Percentiles rank a stretch among this genome's conserved stretches.
phyloP scores from a whole-genome alignment of 2,113 vertebrate species.

The Oxyruncus cristatus region DNA sequence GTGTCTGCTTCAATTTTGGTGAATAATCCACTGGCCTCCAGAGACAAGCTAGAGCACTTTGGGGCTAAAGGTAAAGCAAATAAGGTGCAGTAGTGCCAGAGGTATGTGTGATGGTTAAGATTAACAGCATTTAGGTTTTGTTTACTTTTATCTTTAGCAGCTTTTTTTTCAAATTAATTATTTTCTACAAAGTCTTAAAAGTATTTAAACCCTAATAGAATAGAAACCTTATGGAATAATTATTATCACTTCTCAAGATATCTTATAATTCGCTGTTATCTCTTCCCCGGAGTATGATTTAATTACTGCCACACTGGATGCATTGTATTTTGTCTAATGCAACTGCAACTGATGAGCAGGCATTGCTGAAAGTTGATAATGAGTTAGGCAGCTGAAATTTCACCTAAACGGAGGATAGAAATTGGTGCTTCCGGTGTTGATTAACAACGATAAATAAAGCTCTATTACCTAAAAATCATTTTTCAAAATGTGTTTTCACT shows the following conservation, averaged over 20 bases:
- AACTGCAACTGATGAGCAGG: slow-evolving; percentile 30
- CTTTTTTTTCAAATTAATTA: background rate
- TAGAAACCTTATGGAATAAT: slow-evolving; percentile 35
- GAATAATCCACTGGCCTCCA: background rate
- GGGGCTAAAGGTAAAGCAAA: background rate
- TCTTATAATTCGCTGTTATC: slow-evolving; percentile 53
- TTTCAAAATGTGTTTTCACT: slow-evolving; percentile 14
- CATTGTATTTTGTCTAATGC: slow-evolving; percentile 52
- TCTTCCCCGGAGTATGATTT: slow-evolving; percentile 54
- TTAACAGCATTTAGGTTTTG: background rate
- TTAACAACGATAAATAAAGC: slow-evolving; percentile 26
- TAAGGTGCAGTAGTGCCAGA: background rate
- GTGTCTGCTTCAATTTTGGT: background rate
- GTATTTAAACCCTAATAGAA: slow-evolving; percentile 28
- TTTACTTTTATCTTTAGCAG: slow-evolving; percentile 27
- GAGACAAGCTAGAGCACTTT: background rate
- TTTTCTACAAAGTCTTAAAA: slow-evolving; percentile 35
- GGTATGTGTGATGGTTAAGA: background rate
- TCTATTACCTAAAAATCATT: slow-evolving; percentile 2
- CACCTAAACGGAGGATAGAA: slow-evolving; percentile 28
- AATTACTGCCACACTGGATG: slow-evolving; percentile 49
- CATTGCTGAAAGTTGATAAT: slow-evolving; percentile 38
- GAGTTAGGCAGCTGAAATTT: slow-evolving; percentile 44
- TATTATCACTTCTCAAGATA: slow-evolving; percentile 38
- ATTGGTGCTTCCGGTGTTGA: slow-evolving; percentile 13